These are phyloP conservation scores for Drosophila demipolita DNA, from an alignment of 2,888 invertebrate genomes.

Conservation along the genomic window DNA sequence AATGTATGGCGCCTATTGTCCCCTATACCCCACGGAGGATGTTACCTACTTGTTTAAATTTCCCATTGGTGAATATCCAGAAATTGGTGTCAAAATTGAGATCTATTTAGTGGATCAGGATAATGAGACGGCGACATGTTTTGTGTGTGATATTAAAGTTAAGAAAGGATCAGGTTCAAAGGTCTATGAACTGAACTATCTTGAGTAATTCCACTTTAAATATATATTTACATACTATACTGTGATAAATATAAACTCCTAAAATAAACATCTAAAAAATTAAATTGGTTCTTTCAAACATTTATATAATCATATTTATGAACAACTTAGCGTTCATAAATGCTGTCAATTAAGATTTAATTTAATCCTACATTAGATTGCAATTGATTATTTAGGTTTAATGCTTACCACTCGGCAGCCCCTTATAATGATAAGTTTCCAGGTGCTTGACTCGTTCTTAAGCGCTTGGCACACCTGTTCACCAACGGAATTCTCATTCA, in stretches of 20 bases:
- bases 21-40: conserved; percentile 82
- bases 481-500: neutral
- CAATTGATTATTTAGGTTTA: conserved; percentile 37
- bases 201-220: conserved; percentile 27
- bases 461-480: conserved; percentile 61
- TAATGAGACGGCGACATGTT: conserved; percentile 72
- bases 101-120: conserved; percentile 81
- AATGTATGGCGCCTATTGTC: conserved; percentile 81
- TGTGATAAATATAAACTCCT: conserved; percentile 55
- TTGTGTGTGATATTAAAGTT: conserved; percentile 82
- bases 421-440: conserved; percentile 26
- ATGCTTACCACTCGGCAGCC: conserved; percentile 29
- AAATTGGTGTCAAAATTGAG: conserved; percentile 81
- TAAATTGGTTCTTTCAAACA: neutral
- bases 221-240: conserved; percentile 29
- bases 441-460: conserved; percentile 12
- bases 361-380: conserved; percentile 39
- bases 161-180: conserved; percentile 59
- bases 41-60: conserved; percentile 82
- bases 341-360: conserved; percentile 41
- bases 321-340: conserved; percentile 29
- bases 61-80: conserved; percentile 82
- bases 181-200: conserved; percentile 57
- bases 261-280: neutral
- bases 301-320: neutral